Percentiles rank a stretch among this genome's conserved stretches.
Evolutionary conservation across 2,113 vertebrate genomes (phyloP).

Genomic region (Tenebrosternarchus preto): DNA sequence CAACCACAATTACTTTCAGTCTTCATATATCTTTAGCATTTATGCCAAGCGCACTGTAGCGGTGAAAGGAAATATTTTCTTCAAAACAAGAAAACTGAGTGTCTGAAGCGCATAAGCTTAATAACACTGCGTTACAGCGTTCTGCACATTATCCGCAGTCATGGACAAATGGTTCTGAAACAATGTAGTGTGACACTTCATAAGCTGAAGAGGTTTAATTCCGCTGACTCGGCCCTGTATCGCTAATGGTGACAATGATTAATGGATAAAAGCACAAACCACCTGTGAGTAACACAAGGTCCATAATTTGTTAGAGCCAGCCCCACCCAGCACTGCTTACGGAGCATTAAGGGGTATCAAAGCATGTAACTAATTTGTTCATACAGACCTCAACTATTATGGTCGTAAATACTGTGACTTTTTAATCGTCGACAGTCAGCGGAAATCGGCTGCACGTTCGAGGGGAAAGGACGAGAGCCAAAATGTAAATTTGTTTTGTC

Average conservation of each 20-base stretch:
- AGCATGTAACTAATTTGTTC: constrained; percentile 53
- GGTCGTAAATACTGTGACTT: constrained; percentile 68
- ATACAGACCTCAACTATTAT: constrained; percentile 44
- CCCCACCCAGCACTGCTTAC: constrained; percentile 46
- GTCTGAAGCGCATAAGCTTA: background rate
- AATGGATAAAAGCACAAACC: constrained; percentile 68
- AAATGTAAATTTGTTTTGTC: constrained; percentile 59
- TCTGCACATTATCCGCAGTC: background rate
- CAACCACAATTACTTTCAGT: background rate
- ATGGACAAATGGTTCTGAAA: constrained; percentile 50
- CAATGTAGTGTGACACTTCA: constrained; percentile 58
- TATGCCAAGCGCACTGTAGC: background rate
- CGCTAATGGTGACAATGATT: constrained; percentile 76
- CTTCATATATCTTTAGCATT: background rate
- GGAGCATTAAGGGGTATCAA: constrained; percentile 49
- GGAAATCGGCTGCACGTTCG: constrained; percentile 41
- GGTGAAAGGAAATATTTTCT: background rate
- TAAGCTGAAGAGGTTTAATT: constrained; percentile 66
- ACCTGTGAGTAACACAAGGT: constrained; percentile 71
- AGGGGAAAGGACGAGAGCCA: constrained; percentile 55
- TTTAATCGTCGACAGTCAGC: constrained; percentile 64
- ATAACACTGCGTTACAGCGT: background rate
- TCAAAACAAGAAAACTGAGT: background rate
- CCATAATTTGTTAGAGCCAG: constrained; percentile 57
- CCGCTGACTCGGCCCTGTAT: constrained; percentile 66